Percentiles rank a stretch among this genome's conserved stretches.
phyloP scores from a whole-genome alignment of 2,113 vertebrate genomes.

The Andinoacara biseriatus region DNA sequence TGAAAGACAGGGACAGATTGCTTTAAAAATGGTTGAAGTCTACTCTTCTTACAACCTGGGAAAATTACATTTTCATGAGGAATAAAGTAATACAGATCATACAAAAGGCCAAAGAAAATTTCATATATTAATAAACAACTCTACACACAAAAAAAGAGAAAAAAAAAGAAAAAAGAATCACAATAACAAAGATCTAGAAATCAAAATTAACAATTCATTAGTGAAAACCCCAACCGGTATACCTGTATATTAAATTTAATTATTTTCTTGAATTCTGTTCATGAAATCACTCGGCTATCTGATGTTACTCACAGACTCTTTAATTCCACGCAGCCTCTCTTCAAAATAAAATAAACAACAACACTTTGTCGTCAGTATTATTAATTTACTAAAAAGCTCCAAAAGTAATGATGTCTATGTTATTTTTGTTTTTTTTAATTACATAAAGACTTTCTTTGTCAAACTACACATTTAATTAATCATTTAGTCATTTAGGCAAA shows the following conservation, averaged over 20 bases:
- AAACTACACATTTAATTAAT: too few relatives aligned
- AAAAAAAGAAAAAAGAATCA: background rate
- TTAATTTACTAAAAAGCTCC: background rate
- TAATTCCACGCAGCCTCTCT: too few relatives aligned
- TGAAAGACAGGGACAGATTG: background rate
- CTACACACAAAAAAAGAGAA: background rate
- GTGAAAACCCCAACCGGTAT: background rate
- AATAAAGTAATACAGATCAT: background rate
- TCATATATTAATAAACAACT: background rate
- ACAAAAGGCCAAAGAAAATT: background rate
- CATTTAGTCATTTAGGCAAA: too few relatives aligned
- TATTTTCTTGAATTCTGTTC: background rate
- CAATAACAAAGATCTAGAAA: too few relatives aligned
- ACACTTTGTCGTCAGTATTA: background rate
- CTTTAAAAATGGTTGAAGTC: background rate
- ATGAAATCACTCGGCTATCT: background rate
- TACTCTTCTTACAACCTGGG: background rate
- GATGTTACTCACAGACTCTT: too few relatives aligned
- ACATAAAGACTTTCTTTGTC: too few relatives aligned
- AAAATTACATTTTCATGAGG: background rate
- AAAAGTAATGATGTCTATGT: background rate
- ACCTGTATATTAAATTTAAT: too few relatives aligned
- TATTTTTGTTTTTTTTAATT: too few relatives aligned
- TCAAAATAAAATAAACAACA: background rate
- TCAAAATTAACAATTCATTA: background rate